Evolutionary conservation across 2,888 invertebrate species (phyloP), one percentile per base, ranked within the genome.

Genomic region (Diachrysia chrysitis): DNA sequence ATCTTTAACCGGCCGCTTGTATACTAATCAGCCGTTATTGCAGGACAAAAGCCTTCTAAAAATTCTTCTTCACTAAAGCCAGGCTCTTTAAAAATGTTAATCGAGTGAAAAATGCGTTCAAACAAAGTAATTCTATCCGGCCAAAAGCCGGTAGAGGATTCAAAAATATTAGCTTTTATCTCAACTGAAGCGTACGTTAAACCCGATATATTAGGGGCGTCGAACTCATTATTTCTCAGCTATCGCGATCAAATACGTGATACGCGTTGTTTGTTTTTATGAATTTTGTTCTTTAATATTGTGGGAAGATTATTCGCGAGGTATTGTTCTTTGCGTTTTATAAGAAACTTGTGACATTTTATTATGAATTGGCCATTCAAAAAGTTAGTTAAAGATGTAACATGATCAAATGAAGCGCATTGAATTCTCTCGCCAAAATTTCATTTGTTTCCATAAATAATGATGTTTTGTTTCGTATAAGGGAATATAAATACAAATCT

Each of bases 91-190:
- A 42, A 42, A 42, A 32, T 32, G 42, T 42, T n/a, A 14, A 48
- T 21, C 14, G 37, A 54, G 23, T 61, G 37, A 7, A 42, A 61
- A 54, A 37, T 37, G n/a, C 12, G 54, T 37, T 23, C n/a, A 25
- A 60, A 60, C 14, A 54, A 58, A 70, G 53, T 64, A 58, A 61
- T 42, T 48, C 17, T 56, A 66, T 76, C 59, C 32, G 25, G 10
- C 9, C 17, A 46, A 23, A 29, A 48, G 25, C 46, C 10, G 54
- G 55, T 61, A 21, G 56, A 63, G 46, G 53, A 63, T 62, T 25
- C 58, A n/a, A 64, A 76, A 77, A 67, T 69, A 81, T 78, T 71
- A 14, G 69, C 66, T 58, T 42, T 66, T 81, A 71, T 81, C 79
- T 81, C 63, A 65, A 69, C 46, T 64, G 57, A 58, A 58, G 61